Conservation (phyloP, 2,797 vertebrate genomes). For the Atherinosoma microstoma region DNA sequence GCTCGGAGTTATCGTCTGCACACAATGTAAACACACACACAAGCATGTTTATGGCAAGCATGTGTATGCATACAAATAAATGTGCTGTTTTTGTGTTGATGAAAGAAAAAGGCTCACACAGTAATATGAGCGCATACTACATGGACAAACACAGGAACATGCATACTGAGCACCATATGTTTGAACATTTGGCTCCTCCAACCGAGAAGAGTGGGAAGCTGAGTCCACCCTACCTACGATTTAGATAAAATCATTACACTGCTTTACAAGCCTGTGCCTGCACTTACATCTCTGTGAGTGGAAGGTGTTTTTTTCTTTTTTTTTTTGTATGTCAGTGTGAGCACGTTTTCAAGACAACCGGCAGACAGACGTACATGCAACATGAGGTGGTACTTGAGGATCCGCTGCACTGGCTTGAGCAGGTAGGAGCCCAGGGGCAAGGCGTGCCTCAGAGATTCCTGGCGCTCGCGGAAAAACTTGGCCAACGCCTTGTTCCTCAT, state of each 20-base stretch:
- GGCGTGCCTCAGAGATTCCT: conserved; percentile 93
- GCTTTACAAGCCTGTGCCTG: conserved; percentile 12
- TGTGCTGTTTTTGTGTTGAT: conserved; percentile 25
- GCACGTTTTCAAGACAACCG: conserved; percentile 3
- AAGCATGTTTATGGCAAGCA: neutral
- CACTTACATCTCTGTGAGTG: conserved; percentile 25
- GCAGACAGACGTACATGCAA: conserved; percentile 87
- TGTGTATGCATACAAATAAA: neutral
- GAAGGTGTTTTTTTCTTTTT: conserved; percentile 9
- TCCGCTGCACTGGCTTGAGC: conserved; percentile 97
- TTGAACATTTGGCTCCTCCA: conserved; percentile 66
- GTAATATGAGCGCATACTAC: conserved; percentile 7
- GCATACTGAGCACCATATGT: conserved; percentile 71
- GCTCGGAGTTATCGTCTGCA: conserved; percentile 14
- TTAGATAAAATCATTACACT: conserved; percentile 29
- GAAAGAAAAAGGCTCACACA: neutral
- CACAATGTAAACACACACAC: neutral
- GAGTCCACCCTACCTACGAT: conserved; percentile 7
- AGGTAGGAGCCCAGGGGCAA: conserved; percentile 97
- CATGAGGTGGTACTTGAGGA: conserved; percentile 98
- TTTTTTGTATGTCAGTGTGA: conserved; percentile 21
- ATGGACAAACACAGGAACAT: conserved; percentile 38
- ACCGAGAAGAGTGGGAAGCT: conserved; percentile 13
- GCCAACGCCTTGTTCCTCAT: conserved; percentile 95
- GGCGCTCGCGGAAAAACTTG: conserved; percentile 95